phyloP scores from a whole-genome alignment of 2,888 invertebrate genomes.

The Nomada goodeniana region DNA sequence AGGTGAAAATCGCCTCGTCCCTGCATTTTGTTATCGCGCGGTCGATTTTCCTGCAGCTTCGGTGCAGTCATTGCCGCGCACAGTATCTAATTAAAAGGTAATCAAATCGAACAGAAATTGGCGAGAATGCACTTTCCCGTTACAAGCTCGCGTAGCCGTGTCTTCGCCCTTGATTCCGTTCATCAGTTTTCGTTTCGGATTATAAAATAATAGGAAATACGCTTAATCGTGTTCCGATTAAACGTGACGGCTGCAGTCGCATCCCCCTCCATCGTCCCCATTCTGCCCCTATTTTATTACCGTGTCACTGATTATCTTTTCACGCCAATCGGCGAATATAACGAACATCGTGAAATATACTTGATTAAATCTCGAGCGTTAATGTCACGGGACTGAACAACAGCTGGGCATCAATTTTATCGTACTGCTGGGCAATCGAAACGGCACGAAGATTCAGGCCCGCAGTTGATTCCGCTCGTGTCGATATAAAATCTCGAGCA shows the following conservation, averaged over 20 bases:
- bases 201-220: background rate
- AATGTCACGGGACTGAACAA: no score
- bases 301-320: background rate
- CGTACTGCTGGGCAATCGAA: background rate
- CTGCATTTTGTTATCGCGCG: conserved; percentile 19
- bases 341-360: background rate
- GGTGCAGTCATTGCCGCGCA: background rate
- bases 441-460: background rate
- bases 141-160: background rate
- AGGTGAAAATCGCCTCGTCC: conserved; percentile 16
- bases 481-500: no score
- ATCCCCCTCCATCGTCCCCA: background rate
- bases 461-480: no score
- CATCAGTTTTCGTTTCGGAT: background rate
- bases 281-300: background rate
- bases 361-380: background rate
- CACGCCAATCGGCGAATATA: background rate
- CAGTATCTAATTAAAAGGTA: conserved; percentile 36
- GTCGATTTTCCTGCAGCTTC: conserved; percentile 5
- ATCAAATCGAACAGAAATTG: background rate
- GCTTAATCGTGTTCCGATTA: background rate
- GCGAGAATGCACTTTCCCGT: no score
- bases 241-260: background rate
- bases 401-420: no score
- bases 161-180: background rate